Percentiles rank a stretch among this genome's conserved stretches.
These are phyloP conservation scores for Sebastes taczanowskii DNA, from an alignment of 2,797 vertebrate genomes.

Conservation along the genomic window DNA sequence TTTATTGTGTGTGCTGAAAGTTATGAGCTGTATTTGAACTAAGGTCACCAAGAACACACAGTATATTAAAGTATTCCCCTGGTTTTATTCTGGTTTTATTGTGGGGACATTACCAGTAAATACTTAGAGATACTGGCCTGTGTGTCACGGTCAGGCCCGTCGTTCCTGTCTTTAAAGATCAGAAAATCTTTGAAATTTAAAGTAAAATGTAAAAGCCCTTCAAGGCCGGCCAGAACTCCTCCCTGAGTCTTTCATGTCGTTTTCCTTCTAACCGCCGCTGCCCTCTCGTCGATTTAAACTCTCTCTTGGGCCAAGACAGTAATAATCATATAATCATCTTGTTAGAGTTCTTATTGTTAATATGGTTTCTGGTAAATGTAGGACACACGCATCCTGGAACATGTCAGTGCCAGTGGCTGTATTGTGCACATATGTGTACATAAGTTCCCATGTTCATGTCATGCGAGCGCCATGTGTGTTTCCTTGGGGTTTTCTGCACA, in stretches of 20 bases:
- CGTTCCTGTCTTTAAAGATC: slow-evolving; percentile 52
- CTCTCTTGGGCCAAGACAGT: slow-evolving; percentile 40
- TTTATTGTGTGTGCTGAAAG: slow-evolving; percentile 13
- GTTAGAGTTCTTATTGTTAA: slow-evolving; percentile 65
- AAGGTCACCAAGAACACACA: neutral
- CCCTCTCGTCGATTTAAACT: slow-evolving; percentile 51
- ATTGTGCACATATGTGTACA: neutral
- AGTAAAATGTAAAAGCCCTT: slow-evolving; percentile 46
- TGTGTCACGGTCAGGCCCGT: slow-evolving; percentile 26
- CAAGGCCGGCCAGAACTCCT: slow-evolving; percentile 52
- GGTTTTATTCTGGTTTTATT: slow-evolving; percentile 31
- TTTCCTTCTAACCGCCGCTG: slow-evolving; percentile 63
- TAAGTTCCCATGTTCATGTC: slow-evolving; percentile 16
- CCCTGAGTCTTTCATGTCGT: slow-evolving; percentile 59
- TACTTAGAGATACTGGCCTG: slow-evolving; percentile 4
- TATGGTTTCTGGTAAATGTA: slow-evolving; percentile 70
- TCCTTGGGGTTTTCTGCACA: slow-evolving; percentile 27
- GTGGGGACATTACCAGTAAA: slow-evolving; percentile 22
- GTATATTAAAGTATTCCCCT: neutral
- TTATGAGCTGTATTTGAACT: slow-evolving; percentile 8
- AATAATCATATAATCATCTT: slow-evolving; percentile 73
- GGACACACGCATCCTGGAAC: slow-evolving; percentile 38
- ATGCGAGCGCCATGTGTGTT: slow-evolving; percentile 22
- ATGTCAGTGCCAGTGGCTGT: slow-evolving; percentile 5
- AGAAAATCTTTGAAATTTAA: slow-evolving; percentile 52